Base-by-base conservation (phyloP, 53 echinoderm and acorn worm species). In the Apostichopus leukothele region DNA sequence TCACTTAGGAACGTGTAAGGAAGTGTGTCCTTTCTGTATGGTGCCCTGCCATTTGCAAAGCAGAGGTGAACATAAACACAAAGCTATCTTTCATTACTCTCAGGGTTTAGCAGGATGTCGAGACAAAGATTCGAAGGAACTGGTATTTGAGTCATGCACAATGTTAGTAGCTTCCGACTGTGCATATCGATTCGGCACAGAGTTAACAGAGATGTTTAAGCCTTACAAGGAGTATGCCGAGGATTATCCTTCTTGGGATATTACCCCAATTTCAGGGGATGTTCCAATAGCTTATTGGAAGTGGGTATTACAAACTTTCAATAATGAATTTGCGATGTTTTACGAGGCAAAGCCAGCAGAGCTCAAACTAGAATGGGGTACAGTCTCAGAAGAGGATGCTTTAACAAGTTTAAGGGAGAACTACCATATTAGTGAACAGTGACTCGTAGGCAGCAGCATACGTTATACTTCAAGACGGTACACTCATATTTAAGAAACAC, bases 231-330 rank as follows among this genome's bases (percentile, higher is more conserved):
- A 83, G 0, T 83, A 83, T 61, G 1, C 7, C 18, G 12, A 5
- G 1, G 83, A 83, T 9, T 83, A 55, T 23, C 83, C 83, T 21
- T 5, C 5, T 18, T 83, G 83, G 83, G 66, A 83, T 60, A 83
- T 83, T 18, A 2, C 51, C 20, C 83, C 83, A 3, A 26, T 60
- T 6, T 7, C 16, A 10, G 83, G 60, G 6, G 60, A 63, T 9
- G 1, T 16, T n/a, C 83, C 83, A 7, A 21, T 6, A 16, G 19
- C 53, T 23, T 54, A 83, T 14, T 83, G 83, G 83, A 52, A 63
- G 27, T 83, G 83, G 83, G 83, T 83, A 20, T 55, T 83, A 66
- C 19, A 55, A 61, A n/a, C 19, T 2, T 83, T 83, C 55, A 83
- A 83, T 59, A 8, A 7, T 3, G 11, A 57, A 1, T 23, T 83